phyloP scores from a whole-genome alignment of 2,888 invertebrate species.

The Temnothorax ravouxi region DNA sequence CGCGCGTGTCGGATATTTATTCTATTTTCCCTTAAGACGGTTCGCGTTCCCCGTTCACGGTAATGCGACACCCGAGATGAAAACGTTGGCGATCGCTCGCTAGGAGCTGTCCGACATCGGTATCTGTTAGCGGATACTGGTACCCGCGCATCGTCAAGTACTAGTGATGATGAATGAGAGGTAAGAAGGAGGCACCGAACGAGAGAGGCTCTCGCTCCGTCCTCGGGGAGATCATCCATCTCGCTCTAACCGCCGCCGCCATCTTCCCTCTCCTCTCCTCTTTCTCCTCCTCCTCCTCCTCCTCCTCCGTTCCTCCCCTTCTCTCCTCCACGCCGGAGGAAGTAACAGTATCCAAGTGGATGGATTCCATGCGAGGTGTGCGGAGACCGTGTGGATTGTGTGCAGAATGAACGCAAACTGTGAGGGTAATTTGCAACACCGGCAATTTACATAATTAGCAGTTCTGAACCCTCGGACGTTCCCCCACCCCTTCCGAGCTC shows the following conservation, averaged over 20 bases:
- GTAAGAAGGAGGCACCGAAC: constrained; percentile 52
- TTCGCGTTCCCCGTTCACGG: not conserved
- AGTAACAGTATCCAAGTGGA: constrained; percentile 83
- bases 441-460: constrained; percentile 87
- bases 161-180: constrained; percentile 74
- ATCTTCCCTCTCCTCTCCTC: constrained; percentile 45
- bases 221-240: constrained; percentile 52
- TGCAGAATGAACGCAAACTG: constrained; percentile 86
- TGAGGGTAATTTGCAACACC: constrained; percentile 87
- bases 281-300: not conserved
- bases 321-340: constrained; percentile 69
- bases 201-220: constrained; percentile 54
- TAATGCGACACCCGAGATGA: constrained; percentile 52
- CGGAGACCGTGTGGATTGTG: constrained; percentile 84
- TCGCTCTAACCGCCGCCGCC: constrained; percentile 55
- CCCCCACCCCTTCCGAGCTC: constrained; percentile 66
- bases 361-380: constrained; percentile 83
- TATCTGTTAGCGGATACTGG: constrained; percentile 59
- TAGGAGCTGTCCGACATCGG: constrained; percentile 65
- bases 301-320: not conserved
- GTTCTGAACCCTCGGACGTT: constrained; percentile 84
- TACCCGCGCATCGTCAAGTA: constrained; percentile 71
- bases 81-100: constrained; percentile 63
- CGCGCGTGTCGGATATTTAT: not conserved
- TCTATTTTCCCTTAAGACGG: not conserved